Base-by-base conservation (phyloP, 2,797 vertebrate species). In the Carapus acus region DNA sequence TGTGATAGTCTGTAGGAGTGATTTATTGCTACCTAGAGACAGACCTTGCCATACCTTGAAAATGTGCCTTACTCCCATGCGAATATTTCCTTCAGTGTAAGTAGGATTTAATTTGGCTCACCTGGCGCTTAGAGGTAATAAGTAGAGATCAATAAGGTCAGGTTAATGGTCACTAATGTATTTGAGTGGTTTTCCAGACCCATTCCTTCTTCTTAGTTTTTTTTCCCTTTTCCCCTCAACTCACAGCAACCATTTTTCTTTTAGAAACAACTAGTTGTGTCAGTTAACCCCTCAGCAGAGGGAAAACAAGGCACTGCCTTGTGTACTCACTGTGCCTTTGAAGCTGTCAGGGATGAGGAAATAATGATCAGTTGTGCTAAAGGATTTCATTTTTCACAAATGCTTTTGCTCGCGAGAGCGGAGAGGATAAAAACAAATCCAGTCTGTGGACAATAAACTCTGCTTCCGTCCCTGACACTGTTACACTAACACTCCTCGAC, bases 401-500 rank as follows among this genome's bases (percentile, higher is more conserved):
- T 6, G 1, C 2, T 11, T 49, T 42, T 14, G 54, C 55, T 67
- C 52, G 55, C 48, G 43, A 29, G 48, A 50, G 37, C 18, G 27
- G 19, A 11, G 22, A 15, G 4, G 54, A 47, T 46, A 43, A 54
- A n/a, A 53, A 36, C 34, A 65, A 49, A 70, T 2, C 7, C 45
- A 44, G 46, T 57, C 36, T 21, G 43, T 21, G 51, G 51, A 62
- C 47, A 40, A 48, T 57, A 37, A 56, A 62, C 53, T n/a, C 14
- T 3, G 48, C 49, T 54, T 47, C 5, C 24, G 40, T 65, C 22
- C 42, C 3, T 55, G 41, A 38, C 43, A 50, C 58, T 50, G 56
- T 58, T 67, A 65, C 43, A 71, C 67, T 69, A 74, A 71, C 63
- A 59, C 54, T 59, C 24, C 51, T 60, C 43, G 54, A 2, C 1